Percentiles rank a stretch among this genome's conserved stretches.
phyloP scores from a whole-genome alignment of 1,140 invertebrate genomes.

The Bombus sibiricus region DNA sequence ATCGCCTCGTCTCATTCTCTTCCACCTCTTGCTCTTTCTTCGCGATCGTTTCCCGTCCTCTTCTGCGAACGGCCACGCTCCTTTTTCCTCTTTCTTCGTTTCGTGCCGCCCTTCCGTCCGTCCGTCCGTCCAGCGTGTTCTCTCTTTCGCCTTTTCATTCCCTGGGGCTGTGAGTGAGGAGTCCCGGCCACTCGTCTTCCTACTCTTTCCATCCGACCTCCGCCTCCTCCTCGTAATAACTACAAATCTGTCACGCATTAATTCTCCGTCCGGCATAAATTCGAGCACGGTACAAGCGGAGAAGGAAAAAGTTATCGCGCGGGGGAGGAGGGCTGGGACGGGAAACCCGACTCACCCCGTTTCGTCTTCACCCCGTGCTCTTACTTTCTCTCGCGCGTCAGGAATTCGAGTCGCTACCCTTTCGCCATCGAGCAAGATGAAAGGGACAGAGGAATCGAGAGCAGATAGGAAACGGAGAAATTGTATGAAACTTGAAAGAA shows the following conservation, averaged over 20 bases:
- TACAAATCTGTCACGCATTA: constrained; percentile 83
- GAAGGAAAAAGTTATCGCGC: constrained; percentile 76
- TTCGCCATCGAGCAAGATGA: constrained; percentile 26
- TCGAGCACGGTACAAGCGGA: constrained; percentile 76
- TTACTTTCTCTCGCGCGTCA: constrained; percentile 27
- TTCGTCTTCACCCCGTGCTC: constrained; percentile 20
- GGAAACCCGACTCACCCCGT: constrained; percentile 45
- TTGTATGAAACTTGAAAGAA: not conserved
- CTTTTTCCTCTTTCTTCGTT: constrained; percentile 40
- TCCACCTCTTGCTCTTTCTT: constrained; percentile 54
- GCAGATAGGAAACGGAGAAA: not conserved
- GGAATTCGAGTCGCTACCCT: constrained; percentile 51
- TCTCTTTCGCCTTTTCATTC: constrained; percentile 53
- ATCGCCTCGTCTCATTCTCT: constrained; percentile 46
- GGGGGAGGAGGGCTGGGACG: constrained; percentile 41
- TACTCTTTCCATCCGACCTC: constrained; percentile 70
- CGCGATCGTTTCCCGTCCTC: constrained; percentile 49
- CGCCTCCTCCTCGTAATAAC: constrained; percentile 78
- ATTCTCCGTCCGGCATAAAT: constrained; percentile 82
- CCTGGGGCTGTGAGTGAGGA: constrained; percentile 61
- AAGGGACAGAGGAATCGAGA: not conserved
- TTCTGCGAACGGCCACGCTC: constrained; percentile 36
- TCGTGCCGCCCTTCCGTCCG: not conserved
- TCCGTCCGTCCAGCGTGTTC: constrained; percentile 52
- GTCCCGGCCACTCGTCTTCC: constrained; percentile 76